Conservation (phyloP, 1,140 invertebrate genomes). For the Drosophila bocki region DNA sequence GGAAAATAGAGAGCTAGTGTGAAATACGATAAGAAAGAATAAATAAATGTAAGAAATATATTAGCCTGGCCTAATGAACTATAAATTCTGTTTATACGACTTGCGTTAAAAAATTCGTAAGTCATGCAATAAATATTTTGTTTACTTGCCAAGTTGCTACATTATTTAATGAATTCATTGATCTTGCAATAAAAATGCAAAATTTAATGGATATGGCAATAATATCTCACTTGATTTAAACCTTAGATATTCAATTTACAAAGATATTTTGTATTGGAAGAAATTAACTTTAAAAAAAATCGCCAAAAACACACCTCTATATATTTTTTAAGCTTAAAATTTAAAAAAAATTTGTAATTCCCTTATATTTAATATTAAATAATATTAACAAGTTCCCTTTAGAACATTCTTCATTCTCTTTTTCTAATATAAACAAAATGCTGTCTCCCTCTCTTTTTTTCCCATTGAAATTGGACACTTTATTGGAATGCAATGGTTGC, state of each 20-base stretch:
- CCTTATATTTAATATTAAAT: background rate
- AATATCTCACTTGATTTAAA: background rate
- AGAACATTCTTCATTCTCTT: background rate
- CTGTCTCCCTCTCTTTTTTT: background rate
- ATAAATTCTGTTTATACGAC: background rate
- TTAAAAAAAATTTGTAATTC: too few species aligned
- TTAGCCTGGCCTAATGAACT: background rate
- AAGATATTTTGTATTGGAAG: too few species aligned
- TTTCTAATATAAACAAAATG: background rate
- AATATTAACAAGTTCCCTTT: background rate
- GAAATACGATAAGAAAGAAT: conserved; percentile 25
- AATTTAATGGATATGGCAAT: background rate
- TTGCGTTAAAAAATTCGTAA: background rate
- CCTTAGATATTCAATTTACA: too few species aligned
- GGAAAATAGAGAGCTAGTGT: conserved; percentile 23
- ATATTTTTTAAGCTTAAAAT: too few species aligned
- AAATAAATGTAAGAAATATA: conserved; percentile 2
- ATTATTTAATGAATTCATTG: background rate
- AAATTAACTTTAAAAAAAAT: too few species aligned
- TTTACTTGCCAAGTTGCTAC: background rate
- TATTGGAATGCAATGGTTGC: conserved; percentile 3
- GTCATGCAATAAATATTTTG: background rate
- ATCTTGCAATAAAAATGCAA: background rate
- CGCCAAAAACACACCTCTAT: too few species aligned
- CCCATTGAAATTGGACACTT: background rate